Conservation (phyloP, 53 echinoderm and acorn worm species). For the Holothuria leucospilota region DNA sequence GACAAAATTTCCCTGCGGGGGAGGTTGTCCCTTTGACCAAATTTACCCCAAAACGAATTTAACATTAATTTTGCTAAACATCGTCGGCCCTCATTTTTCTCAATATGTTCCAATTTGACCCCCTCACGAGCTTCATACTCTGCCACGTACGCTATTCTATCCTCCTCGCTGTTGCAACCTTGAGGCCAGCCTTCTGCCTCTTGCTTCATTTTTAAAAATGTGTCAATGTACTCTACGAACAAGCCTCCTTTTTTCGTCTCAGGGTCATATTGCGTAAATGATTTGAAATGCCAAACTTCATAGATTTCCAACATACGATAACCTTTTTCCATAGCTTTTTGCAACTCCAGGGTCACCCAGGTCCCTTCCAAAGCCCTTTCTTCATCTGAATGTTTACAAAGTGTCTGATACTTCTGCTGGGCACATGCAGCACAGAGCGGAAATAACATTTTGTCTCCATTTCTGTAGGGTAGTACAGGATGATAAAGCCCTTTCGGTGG, state of each 20-base stretch:
- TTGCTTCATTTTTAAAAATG: conserved; percentile 76
- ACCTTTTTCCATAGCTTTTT: conserved; percentile 67
- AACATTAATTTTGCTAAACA: conserved; percentile 61
- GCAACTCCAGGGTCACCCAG: conserved; percentile 73
- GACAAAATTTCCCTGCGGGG: neutral
- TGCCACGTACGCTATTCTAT: conserved; percentile 40
- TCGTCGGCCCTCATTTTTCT: conserved; percentile 57
- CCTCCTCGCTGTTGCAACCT: conserved; percentile 39
- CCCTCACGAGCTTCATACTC: conserved; percentile 59
- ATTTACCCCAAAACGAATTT: conserved; percentile 64
- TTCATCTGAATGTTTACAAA: conserved; percentile 49
- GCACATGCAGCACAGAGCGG: conserved; percentile 45
- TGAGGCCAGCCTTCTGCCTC: conserved; percentile 74
- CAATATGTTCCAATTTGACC: conserved; percentile 49
- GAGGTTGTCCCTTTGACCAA: conserved; percentile 44
- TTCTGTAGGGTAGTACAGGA: conserved; percentile 53
- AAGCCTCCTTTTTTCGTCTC: conserved; percentile 59
- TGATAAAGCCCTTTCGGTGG: conserved; percentile 62
- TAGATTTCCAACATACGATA: conserved; percentile 57
- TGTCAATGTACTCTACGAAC: conserved; percentile 65
- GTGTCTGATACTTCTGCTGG: neutral
- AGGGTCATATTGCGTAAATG: conserved; percentile 34
- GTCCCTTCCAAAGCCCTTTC: conserved; percentile 52
- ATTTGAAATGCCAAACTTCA: conserved; percentile 70
- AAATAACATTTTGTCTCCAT: conserved; percentile 18